Evolutionary conservation across 1,140 invertebrate species (phyloP).

Genomic region (Drosophila nebulosa): DNA sequence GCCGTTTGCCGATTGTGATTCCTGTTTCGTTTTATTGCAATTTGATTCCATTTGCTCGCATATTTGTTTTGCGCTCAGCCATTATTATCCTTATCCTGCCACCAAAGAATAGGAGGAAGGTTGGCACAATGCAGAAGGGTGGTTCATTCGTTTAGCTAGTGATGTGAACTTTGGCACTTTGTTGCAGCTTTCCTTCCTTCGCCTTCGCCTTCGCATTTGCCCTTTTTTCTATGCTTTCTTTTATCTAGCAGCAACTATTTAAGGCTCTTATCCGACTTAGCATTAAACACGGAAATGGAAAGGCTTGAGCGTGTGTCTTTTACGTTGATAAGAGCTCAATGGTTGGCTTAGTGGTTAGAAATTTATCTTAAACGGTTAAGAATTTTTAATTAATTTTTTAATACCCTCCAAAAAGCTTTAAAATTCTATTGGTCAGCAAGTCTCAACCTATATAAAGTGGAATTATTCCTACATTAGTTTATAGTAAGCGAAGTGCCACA

Average conservation of each 20-base stretch:
- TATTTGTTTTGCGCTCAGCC: slow-evolving; percentile 62
- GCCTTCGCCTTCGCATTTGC: too few species aligned
- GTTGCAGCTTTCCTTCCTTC: slow-evolving; percentile 38
- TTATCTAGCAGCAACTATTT: slow-evolving; percentile 34
- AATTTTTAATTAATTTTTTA: not conserved
- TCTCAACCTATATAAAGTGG: too few species aligned
- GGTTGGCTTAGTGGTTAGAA: slow-evolving; percentile 4
- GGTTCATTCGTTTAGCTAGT: slow-evolving; percentile 16
- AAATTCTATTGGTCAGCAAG: too few species aligned
- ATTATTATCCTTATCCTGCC: slow-evolving; percentile 58
- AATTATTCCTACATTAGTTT: too few species aligned
- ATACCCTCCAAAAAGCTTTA: not conserved
- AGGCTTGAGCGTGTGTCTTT: slow-evolving; percentile 2
- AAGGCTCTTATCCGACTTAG: slow-evolving; percentile 40
- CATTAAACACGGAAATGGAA: not conserved
- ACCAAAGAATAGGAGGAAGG: not conserved
- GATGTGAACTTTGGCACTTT: slow-evolving; percentile 72
- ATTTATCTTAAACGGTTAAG: not conserved
- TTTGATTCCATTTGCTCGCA: slow-evolving; percentile 70
- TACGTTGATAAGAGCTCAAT: slow-evolving; percentile 4
- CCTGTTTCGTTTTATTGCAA: slow-evolving; percentile 66
- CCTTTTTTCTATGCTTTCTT: not conserved
- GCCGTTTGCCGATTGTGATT: slow-evolving; percentile 7
- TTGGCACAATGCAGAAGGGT: not conserved
- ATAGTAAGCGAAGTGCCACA: too few species aligned